Percentiles rank a stretch among this genome's conserved stretches.
phyloP scores from a whole-genome alignment of 2,113 vertebrate species.

The Trinectes maculatus region DNA sequence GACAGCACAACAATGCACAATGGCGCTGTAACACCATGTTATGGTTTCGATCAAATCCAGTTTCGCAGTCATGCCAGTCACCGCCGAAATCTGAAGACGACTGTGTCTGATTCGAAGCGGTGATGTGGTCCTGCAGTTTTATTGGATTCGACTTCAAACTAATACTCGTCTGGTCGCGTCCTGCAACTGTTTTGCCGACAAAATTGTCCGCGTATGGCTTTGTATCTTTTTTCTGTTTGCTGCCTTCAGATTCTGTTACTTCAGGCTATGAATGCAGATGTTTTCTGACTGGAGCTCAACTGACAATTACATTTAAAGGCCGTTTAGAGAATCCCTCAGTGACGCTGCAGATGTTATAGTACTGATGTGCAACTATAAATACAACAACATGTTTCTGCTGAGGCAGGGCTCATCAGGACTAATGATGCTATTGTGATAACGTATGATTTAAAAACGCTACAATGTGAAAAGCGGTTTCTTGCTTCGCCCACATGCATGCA shows the following conservation, averaged over 20 bases:
- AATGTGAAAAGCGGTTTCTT: constrained; percentile 24
- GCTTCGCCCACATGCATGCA: constrained; percentile 19
- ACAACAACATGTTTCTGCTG: constrained; percentile 22
- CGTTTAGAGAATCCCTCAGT: too few species aligned
- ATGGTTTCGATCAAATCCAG: not conserved
- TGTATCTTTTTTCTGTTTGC: not conserved
- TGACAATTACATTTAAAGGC: too few species aligned
- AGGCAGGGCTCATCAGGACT: constrained; percentile 20
- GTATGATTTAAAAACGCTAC: constrained; percentile 31
- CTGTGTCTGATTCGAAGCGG: not conserved
- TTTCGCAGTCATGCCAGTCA: constrained; percentile 4
- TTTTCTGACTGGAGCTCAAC: not conserved
- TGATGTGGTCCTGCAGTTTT: not conserved
- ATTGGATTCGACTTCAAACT: not conserved
- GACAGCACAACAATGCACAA: not conserved
- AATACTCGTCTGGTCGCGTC: not conserved
- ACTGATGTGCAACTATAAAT: too few species aligned
- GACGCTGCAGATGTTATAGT: not conserved
- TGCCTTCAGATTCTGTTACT: not conserved
- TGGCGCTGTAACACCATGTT: not conserved
- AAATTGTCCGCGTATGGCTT: not conserved
- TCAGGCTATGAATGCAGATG: not conserved
- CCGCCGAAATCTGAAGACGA: not conserved
- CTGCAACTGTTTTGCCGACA: not conserved
- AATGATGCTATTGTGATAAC: constrained; percentile 23